These are phyloP conservation scores for Drosophila acutilabella DNA, from an alignment of 2,888 invertebrate genomes.

Conservation along the genomic window DNA sequence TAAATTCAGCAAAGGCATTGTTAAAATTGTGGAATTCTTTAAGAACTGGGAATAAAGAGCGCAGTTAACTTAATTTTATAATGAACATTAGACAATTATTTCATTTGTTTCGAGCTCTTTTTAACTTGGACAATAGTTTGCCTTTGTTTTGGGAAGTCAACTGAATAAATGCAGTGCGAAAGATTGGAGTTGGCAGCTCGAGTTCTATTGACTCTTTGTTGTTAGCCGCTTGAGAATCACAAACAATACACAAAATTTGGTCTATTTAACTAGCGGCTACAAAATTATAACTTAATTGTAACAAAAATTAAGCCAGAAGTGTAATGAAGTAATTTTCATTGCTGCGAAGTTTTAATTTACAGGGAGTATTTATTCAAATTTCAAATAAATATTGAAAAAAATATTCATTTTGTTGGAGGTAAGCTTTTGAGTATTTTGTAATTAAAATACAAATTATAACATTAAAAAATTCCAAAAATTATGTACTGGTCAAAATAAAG, in stretches of 20 bases:
- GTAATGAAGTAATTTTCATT: too few species aligned
- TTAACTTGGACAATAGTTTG: background rate
- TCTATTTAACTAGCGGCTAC: background rate
- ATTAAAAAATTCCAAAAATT: too few species aligned
- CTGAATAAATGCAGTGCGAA: background rate
- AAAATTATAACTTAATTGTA: too few species aligned
- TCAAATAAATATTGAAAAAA: too few species aligned
- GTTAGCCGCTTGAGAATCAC: background rate
- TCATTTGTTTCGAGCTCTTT: background rate
- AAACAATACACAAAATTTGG: background rate
- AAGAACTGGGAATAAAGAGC: background rate
- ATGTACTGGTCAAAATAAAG: too few species aligned
- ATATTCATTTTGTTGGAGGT: background rate
- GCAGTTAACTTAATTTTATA: background rate
- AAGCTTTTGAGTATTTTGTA: background rate
- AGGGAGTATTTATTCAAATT: background rate
- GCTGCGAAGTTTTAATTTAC: background rate
- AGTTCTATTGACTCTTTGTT: background rate
- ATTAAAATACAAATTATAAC: too few species aligned
- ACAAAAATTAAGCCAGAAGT: too few species aligned
- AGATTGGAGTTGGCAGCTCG: background rate
- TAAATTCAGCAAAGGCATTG: conserved; percentile 3
- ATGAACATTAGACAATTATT: background rate
- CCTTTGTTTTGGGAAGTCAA: background rate
- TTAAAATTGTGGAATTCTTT: conserved; percentile 22